These are phyloP conservation scores for Kuschelorhynchus macadamiae DNA, from an alignment of 2,888 invertebrate genomes.

Conservation along the genomic window DNA sequence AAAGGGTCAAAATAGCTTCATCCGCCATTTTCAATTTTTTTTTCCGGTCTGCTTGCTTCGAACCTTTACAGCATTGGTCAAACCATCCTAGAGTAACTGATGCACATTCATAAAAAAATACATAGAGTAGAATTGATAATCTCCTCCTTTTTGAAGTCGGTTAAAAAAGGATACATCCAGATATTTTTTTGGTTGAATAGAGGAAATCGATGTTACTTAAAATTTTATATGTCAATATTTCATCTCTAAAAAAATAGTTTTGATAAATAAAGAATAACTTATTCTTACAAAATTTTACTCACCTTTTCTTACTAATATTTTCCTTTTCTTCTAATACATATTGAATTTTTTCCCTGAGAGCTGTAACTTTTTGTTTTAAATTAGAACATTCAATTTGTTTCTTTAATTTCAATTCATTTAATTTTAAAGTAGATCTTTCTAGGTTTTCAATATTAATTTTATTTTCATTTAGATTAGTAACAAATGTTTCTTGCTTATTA, in stretches of 20 bases:
- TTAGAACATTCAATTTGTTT: slow-evolving; percentile 8
- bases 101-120: no score
- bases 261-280: background rate
- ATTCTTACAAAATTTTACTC: background rate
- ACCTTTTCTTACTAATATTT: slow-evolving; percentile 17
- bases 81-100: no score
- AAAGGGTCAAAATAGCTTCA: no score
- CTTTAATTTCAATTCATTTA: background rate
- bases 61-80: no score
- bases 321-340: slow-evolving; percentile 1
- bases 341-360: slow-evolving; percentile 8
- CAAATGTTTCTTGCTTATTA: slow-evolving; percentile 1
- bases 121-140: no score
- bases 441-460: background rate
- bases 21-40: no score
- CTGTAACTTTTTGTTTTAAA: slow-evolving; percentile 2
- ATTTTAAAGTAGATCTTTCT: background rate
- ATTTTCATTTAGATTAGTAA: slow-evolving; percentile 6
- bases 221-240: slow-evolving; percentile 27
- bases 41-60: no score
- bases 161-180: no score
- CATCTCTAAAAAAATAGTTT: slow-evolving; percentile 17
- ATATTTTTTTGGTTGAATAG: background rate
- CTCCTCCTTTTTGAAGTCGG: no score
- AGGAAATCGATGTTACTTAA: slow-evolving; percentile 23